Percentiles rank a stretch among this genome's conserved stretches.
phyloP scores from a whole-genome alignment of 1,140 invertebrate species.

The Bombyx mandarina region DNA sequence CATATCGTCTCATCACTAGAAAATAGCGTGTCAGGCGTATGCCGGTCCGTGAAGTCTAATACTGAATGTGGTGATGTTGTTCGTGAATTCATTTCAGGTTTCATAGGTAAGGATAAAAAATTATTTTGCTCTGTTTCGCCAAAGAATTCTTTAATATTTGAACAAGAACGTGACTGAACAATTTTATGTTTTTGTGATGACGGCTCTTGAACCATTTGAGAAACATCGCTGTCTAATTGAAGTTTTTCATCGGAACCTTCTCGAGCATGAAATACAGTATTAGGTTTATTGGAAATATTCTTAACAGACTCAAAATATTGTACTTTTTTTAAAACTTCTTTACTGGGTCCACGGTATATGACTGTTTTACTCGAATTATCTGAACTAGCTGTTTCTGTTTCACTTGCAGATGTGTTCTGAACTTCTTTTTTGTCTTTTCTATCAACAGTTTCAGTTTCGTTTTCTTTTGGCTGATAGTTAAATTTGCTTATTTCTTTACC shows the following conservation, averaged over 20 bases:
- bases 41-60: conserved; percentile 45
- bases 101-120: conserved; percentile 53
- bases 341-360: conserved; percentile 69
- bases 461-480: background rate
- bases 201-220: conserved; percentile 6
- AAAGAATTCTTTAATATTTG: conserved; percentile 83
- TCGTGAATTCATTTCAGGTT: conserved; percentile 49
- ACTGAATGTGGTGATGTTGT: conserved; percentile 57
- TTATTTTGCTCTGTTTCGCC: conserved; percentile 76
- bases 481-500: no score
- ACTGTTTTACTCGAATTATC: conserved; percentile 79
- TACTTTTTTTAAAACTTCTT: conserved; percentile 80
- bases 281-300: conserved; percentile 25
- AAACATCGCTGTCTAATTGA: conserved; percentile 12
- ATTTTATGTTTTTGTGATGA: conserved; percentile 34
- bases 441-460: conserved; percentile 19
- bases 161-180: conserved; percentile 77
- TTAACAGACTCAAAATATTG: conserved; percentile 83
- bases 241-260: conserved; percentile 61
- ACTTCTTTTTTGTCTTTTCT: conserved; percentile 37
- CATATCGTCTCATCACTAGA: conserved; percentile 77
- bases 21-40: conserved; percentile 64
- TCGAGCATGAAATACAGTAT: conserved; percentile 65
- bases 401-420: conserved; percentile 67
- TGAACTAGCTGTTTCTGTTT: conserved; percentile 79